These are phyloP conservation scores for Montipora capricornis DNA, from an alignment of 64 coral and sea anemone species.

Conservation along the genomic window DNA sequence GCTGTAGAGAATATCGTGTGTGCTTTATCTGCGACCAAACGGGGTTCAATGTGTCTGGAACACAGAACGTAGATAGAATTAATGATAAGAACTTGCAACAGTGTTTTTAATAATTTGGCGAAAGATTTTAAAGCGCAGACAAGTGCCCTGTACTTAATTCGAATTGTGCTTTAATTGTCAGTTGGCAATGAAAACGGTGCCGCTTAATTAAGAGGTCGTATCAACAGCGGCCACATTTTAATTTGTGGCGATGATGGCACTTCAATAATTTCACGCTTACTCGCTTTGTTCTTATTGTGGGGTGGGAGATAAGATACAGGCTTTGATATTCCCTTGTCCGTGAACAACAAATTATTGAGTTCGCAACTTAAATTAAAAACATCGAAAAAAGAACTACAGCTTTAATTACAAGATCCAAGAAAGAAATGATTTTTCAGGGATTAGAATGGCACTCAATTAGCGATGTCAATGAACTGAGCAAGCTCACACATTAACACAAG, in stretches of 20 bases:
- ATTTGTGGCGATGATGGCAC: slow-evolving; percentile 29
- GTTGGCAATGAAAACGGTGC: slow-evolving; percentile 10
- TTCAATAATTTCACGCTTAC: slow-evolving; percentile 28
- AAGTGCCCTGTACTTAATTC: slow-evolving; percentile 27
- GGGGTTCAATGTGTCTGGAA: too few relatives aligned
- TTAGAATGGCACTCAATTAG: slow-evolving; percentile 1
- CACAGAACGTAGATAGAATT: neutral
- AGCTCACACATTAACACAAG: neutral
- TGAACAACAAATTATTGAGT: neutral
- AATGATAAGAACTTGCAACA: too few relatives aligned
- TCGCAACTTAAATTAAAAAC: slow-evolving; percentile 34
- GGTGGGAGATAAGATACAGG: neutral
- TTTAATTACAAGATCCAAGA: slow-evolving; percentile 44
- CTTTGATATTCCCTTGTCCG: neutral
- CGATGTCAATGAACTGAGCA: slow-evolving; percentile 3
- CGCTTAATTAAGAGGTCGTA: neutral
- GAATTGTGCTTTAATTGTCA: slow-evolving; percentile 48
- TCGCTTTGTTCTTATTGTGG: slow-evolving; percentile 24
- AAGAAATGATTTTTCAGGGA: neutral
- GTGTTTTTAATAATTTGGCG: too few relatives aligned
- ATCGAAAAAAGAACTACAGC: neutral
- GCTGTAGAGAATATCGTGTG: neutral
- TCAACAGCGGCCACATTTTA: slow-evolving; percentile 29
- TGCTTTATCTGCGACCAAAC: too few relatives aligned
- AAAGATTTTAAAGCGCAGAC: neutral